Evolutionary conservation across 2,797 vertebrate species (phyloP).

Genomic region (Microctenopoma steveboyesi): DNA sequence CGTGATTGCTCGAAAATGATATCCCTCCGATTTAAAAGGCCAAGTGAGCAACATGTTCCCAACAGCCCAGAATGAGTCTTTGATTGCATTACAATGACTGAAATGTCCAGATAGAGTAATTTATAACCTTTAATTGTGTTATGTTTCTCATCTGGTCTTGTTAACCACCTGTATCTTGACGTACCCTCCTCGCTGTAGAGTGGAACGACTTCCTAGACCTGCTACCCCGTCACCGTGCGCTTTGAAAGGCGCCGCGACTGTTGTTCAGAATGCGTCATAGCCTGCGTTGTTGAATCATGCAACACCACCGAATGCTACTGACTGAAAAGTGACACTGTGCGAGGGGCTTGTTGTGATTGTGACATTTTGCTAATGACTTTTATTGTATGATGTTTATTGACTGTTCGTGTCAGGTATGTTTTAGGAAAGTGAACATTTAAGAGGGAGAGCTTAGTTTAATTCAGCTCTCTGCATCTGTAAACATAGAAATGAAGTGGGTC

Average conservation of each 20-base stretch:
- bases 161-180: constrained; percentile 25
- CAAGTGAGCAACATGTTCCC: constrained; percentile 50
- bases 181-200: neutral
- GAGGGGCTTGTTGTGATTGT: neutral
- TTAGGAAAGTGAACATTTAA: neutral
- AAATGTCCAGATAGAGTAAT: constrained; percentile 1
- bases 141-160: constrained; percentile 28
- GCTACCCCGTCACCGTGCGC: neutral
- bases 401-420: neutral
- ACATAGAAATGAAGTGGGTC: neutral
- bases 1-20: neutral
- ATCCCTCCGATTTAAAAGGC: constrained; percentile 18
- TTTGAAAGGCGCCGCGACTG: constrained; percentile 1
- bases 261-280: neutral
- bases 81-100: constrained; percentile 50
- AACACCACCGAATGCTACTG: constrained; percentile 2
- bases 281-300: neutral
- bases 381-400: neutral
- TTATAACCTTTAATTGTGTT: constrained; percentile 47
- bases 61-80: neutral
- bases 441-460: neutral
- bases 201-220: constrained; percentile 16
- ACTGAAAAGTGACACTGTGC: constrained; percentile 7
- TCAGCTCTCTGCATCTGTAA: constrained; percentile 3
- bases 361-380: neutral